Base-by-base conservation (phyloP, 2,113 vertebrate genomes). In the Puntigrus tetrazona region DNA sequence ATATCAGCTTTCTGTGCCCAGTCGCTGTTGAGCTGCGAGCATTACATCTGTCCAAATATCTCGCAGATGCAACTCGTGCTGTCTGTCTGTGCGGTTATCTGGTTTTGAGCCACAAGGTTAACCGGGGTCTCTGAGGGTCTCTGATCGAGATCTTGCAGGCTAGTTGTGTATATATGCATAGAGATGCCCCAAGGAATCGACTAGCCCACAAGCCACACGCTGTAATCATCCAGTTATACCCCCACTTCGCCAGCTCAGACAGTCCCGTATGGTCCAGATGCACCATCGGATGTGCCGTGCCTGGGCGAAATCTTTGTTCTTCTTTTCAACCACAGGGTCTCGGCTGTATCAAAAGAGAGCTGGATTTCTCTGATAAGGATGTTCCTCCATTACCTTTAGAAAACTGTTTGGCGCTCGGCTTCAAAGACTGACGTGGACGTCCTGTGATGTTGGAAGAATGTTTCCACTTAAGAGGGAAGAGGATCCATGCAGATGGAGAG, bases 361-460 rank as follows among this genome's bases (percentile, higher is more conserved):
- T 81, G 79, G 79, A 81, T 67, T 29, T 57, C 59, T 52, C 76
- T 18, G 63, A 73, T 77, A 76, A 47, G 61, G 41, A 65, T 73
- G 34, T n/a, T 86, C 11, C 67, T 47, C 70, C 45, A 52, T 81
- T 81, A 82, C 77, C 76, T 69, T 59, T 34, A 74, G n/a, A 55
- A 75, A 80, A 73, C 29, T 31, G 83, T 25, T 79, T 43, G 45
- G 34, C n/a, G 8, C 55, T 78, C 22, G 1, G 36, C 84, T 81
- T 81, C 69, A 85, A 81, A 85, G 69, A 59, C 29, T 74, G 25
- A 81, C 10, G 43, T 63, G 29, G 55, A 34, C 41, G 11, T 81
- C 78, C 38, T 85, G 84, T 85, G 84, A 73, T 41, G 69, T 81
- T 52, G 41, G 27, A 47, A 74, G 55, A 81, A 75, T 50, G 69